phyloP scores from a whole-genome alignment of 2,888 invertebrate genomes.

The Agrochola macilenta region DNA sequence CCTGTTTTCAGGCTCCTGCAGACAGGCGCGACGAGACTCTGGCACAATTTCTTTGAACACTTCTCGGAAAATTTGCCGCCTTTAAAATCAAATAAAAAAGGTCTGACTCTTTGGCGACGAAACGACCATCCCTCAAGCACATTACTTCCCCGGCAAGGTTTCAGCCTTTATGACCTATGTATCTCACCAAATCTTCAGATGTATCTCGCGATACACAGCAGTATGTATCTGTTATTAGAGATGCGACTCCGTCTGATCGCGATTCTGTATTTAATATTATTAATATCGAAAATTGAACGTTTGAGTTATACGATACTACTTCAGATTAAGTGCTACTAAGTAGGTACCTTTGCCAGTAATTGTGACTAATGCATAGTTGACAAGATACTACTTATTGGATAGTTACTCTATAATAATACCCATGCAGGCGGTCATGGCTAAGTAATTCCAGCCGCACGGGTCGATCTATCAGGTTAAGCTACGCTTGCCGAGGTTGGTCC shows the following conservation, averaged over 20 bases:
- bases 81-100: neutral
- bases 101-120: neutral
- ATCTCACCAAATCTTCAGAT: neutral
- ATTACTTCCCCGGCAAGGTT: neutral
- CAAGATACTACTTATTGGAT: no score
- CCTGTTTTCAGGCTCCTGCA: no score
- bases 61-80: no score
- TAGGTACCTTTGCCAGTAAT: neutral
- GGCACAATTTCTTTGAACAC: no score
- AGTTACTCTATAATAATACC: no score
- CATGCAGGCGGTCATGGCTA: no score
- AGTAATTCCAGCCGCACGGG: no score
- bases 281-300: slow-evolving; percentile 22
- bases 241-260: slow-evolving; percentile 13
- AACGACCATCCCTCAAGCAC: neutral
- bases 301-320: slow-evolving; percentile 3
- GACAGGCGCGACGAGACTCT: no score
- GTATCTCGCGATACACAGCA: slow-evolving; percentile 3
- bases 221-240: slow-evolving; percentile 10
- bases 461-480: no score
- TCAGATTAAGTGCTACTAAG: neutral
- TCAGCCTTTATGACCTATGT: neutral
- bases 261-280: slow-evolving; percentile 28
- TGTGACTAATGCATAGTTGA: no score
- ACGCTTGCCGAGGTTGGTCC: no score